phyloP scores from a whole-genome alignment of 2,797 vertebrate species.

The Leuciscus waleckii region DNA sequence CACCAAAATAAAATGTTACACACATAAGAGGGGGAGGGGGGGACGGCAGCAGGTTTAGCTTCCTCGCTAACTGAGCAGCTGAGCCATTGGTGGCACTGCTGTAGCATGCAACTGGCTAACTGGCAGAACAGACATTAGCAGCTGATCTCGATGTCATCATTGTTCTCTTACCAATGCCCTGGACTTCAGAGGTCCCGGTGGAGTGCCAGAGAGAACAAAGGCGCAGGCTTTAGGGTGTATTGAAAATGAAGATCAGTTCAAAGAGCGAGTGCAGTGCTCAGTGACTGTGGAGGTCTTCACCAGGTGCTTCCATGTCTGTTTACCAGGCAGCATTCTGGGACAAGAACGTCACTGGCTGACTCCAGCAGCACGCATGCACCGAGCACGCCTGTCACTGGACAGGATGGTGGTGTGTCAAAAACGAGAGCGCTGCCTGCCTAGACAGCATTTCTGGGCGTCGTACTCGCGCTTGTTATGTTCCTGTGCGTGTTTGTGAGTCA shows the following conservation, averaged over 20 bases:
- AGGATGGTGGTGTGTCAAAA: constrained; percentile 13
- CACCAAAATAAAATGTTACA: constrained; percentile 61
- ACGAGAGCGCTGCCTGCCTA: background rate
- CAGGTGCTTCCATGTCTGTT: constrained; percentile 89
- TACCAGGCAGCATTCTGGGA: constrained; percentile 89
- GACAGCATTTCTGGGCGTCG: background rate
- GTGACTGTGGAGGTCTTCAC: constrained; percentile 84
- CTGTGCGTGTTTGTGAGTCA: background rate
- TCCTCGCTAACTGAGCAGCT: constrained; percentile 72
- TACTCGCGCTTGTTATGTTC: no score
- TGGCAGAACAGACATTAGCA: constrained; percentile 75
- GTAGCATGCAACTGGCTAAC: constrained; percentile 73
- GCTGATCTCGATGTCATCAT: constrained; percentile 65
- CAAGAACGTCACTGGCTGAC: constrained; percentile 73
- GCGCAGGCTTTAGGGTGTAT: constrained; percentile 65
- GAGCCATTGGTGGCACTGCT: constrained; percentile 60
- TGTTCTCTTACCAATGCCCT: constrained; percentile 75
- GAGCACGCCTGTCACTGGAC: constrained; percentile 61
- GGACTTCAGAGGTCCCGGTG: constrained; percentile 60
- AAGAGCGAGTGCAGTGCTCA: constrained; percentile 76
- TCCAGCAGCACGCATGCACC: constrained; percentile 64
- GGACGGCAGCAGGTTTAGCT: constrained; percentile 68
- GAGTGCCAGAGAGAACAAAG: constrained; percentile 64
- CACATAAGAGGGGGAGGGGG: constrained; percentile 45
- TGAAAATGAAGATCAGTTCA: constrained; percentile 69